Percentiles rank a stretch among this genome's conserved stretches.
These are phyloP conservation scores for Drosophila lutescens DNA, from an alignment of 2,888 invertebrate species.

Conservation along the genomic window DNA sequence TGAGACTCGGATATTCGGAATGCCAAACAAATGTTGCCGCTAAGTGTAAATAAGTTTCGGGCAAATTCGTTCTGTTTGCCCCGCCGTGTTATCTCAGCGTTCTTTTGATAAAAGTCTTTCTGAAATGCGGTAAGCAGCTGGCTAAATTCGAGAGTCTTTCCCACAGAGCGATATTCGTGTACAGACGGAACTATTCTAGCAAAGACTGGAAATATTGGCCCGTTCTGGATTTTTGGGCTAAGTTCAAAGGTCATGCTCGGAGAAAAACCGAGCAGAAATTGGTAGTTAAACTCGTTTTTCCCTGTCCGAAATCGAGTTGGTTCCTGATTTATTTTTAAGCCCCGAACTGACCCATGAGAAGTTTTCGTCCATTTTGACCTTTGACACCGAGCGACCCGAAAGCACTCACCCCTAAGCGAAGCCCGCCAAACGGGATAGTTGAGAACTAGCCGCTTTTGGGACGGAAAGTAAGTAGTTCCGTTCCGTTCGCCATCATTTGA, in stretches of 20 bases:
- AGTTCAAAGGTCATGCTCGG: conserved; percentile 71
- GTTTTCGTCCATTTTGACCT: conserved; percentile 78
- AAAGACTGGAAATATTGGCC: conserved; percentile 54
- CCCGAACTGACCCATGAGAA: conserved; percentile 72
- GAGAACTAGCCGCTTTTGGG: neutral
- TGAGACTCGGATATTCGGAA: conserved; percentile 41
- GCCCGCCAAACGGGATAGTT: conserved; percentile 64
- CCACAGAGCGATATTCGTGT: conserved; percentile 35
- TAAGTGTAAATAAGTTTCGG: conserved; percentile 64
- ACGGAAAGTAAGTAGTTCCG: neutral
- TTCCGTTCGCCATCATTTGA: conserved; percentile 22
- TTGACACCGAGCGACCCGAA: conserved; percentile 65
- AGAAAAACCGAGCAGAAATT: conserved; percentile 54
- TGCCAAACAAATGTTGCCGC: conserved; percentile 66
- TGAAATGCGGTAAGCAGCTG: conserved; percentile 55
- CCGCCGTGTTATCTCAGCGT: conserved; percentile 39
- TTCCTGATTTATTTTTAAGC: conserved; percentile 35
- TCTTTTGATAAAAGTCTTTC: conserved; percentile 52
- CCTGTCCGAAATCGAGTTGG: conserved; percentile 39
- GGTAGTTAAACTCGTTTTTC: conserved; percentile 65
- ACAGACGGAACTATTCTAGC: neutral
- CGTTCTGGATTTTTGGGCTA: conserved; percentile 52
- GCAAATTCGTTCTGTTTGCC: conserved; percentile 53
- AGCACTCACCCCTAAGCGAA: conserved; percentile 58
- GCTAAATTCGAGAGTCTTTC: conserved; percentile 38